These are phyloP conservation scores for Uria aalge DNA, from an alignment of 2,113 vertebrate species.

Conservation along the genomic window DNA sequence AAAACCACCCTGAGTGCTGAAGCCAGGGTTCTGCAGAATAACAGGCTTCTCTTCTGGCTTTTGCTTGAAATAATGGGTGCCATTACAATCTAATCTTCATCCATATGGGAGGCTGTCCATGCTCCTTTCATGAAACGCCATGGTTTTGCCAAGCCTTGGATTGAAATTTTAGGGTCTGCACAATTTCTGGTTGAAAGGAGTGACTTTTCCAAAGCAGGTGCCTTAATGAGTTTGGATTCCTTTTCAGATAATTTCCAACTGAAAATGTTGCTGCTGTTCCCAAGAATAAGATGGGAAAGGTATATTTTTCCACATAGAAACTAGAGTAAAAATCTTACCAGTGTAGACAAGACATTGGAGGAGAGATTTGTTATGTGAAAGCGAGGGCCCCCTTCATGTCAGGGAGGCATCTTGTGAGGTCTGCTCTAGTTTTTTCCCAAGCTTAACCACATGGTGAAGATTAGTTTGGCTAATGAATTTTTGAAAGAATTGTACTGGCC, in stretches of 20 bases:
- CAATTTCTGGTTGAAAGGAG: not conserved
- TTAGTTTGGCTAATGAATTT: not conserved
- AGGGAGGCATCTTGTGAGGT: not conserved
- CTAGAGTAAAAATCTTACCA: not conserved
- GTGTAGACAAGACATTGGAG: not conserved
- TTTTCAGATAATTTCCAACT: not conserved
- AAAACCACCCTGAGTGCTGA: not conserved
- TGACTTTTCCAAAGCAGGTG: not conserved
- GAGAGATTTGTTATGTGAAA: not conserved
- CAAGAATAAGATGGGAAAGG: not conserved
- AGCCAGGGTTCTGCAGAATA: not conserved
- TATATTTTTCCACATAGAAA: not conserved
- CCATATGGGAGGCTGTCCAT: not conserved
- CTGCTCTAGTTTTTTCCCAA: not conserved
- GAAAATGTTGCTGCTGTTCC: not conserved
- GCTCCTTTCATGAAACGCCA: not conserved
- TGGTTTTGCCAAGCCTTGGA: not conserved
- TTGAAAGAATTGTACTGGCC: not conserved
- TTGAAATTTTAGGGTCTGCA: not conserved
- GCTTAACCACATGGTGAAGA: not conserved
- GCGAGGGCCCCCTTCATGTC: accelerated
- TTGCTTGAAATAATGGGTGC: not conserved
- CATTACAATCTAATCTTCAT: not conserved
- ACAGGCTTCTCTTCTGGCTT: not conserved
- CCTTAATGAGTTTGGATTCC: not conserved